Conservation (phyloP, 2,797 vertebrate species). For the Fistularia commersonii region DNA sequence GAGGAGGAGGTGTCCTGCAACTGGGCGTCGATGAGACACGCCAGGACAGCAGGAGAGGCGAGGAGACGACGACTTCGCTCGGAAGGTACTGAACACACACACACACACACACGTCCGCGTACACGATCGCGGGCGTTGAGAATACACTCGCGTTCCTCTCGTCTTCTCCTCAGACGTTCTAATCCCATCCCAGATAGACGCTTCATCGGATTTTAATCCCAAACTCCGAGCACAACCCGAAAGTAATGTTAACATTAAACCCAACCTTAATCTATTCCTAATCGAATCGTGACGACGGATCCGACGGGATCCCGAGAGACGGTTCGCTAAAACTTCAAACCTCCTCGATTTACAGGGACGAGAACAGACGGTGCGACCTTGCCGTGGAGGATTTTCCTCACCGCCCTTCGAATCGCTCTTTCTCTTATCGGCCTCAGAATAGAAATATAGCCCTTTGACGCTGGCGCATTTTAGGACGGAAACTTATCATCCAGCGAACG, state of each 20-base stretch:
- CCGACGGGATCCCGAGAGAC: constrained; percentile 10
- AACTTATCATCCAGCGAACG: no score
- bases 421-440: no score
- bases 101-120: neutral
- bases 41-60: constrained; percentile 41
- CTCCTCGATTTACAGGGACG: neutral
- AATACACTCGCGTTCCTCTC: neutral
- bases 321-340: constrained; percentile 7
- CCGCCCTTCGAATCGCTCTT: neutral
- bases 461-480: no score
- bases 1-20: constrained; percentile 60
- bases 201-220: constrained; percentile 29
- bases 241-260: constrained; percentile 16
- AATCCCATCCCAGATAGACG: constrained; percentile 4
- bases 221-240: constrained; percentile 6
- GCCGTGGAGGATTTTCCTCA: constrained; percentile 6
- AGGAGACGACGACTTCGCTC: constrained; percentile 28
- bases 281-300: constrained; percentile 11
- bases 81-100: constrained; percentile 45
- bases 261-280: constrained; percentile 10
- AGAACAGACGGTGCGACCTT: constrained; percentile 9
- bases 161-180: constrained; percentile 8
- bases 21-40: constrained; percentile 61
- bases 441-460: no score
- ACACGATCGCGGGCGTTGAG: neutral